Evolutionary conservation across 1,140 invertebrate species (phyloP), one percentile per base, ranked within the genome.

Genomic region (Sipha flava): DNA sequence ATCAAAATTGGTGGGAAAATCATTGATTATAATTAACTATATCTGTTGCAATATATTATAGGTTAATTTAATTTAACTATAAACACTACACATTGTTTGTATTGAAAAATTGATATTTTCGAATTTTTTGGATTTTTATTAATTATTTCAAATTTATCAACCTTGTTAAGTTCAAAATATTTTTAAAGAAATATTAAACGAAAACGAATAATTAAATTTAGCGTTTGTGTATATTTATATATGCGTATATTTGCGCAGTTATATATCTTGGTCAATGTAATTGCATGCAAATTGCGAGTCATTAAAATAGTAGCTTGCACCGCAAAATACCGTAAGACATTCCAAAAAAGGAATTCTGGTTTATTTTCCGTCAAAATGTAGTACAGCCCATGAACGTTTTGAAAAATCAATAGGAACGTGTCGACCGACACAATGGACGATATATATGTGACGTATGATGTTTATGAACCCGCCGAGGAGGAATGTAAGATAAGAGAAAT

Each of bases 331-430:
- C 26, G 66, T 45, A 45, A 70, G 37, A 47, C 66, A 47, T 70
- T 70, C 66, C 23, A 18, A 45, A 45, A 31, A 70, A 70, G 23
- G 40, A 70, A 70, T 47, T 47, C 43, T 68, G 43, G 64, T n/a
- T 47, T 45, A 47, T 5, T 70, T 70, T 29, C 18, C 40, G 12
- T 12, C 43, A 45, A 70, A 70, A 70, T 45, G 14, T 23, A 49
- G 70, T 16, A 4, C 43, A n/a, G 18, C 14, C 10, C 47, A 31
- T n/a, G 47, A 52, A 23, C 34, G 62, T 66, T 66, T 12, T n/a
- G 45, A 54, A 75, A 73, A 75, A 75, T 75, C 47, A 52, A 75
- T 75, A 75, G 14, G n/a, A 37, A 75, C 70, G 31, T 75, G 70
- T 75, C 45, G 47, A 54, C 47, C 4, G 45, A 23, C 70, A 54